These are phyloP conservation scores for Tenualosa ilisha DNA, from an alignment of 2,797 vertebrate genomes.

Conservation along the genomic window DNA sequence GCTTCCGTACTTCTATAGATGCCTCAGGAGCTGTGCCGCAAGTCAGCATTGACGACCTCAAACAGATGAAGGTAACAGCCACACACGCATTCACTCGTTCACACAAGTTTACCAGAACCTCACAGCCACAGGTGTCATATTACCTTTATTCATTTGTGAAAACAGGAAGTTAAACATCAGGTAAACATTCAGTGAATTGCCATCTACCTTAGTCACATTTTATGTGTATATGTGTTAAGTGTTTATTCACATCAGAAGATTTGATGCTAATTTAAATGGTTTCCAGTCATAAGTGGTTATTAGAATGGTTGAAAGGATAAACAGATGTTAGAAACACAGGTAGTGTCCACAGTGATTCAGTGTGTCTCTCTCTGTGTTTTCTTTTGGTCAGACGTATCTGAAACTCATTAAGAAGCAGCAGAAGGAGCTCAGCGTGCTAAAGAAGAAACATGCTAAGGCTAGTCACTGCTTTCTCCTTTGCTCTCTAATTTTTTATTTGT, in stretches of 20 bases:
- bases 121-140: no score
- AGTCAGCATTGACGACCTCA: conserved; percentile 95
- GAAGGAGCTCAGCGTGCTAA: conserved; percentile 90
- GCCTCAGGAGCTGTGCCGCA: conserved; percentile 79
- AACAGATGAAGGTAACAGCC: conserved; percentile 91
- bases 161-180: no score
- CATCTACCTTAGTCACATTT: no score
- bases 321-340: no score
- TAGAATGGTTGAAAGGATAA: no score
- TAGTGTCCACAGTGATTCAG: neutral
- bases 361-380: conserved; percentile 35
- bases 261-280: no score
- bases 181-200: no score
- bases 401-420: conserved; percentile 98
- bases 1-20: conserved; percentile 67
- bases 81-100: neutral
- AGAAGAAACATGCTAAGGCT: conserved; percentile 98
- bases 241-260: no score
- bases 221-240: no score
- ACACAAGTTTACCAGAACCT: no score
- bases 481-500: neutral
- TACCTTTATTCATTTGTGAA: no score
- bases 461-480: conserved; percentile 1
- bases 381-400: conserved; percentile 82
- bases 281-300: no score